Evolutionary conservation across 2,797 vertebrate species (phyloP).

Genomic region (Cossypha niveicapilla): DNA sequence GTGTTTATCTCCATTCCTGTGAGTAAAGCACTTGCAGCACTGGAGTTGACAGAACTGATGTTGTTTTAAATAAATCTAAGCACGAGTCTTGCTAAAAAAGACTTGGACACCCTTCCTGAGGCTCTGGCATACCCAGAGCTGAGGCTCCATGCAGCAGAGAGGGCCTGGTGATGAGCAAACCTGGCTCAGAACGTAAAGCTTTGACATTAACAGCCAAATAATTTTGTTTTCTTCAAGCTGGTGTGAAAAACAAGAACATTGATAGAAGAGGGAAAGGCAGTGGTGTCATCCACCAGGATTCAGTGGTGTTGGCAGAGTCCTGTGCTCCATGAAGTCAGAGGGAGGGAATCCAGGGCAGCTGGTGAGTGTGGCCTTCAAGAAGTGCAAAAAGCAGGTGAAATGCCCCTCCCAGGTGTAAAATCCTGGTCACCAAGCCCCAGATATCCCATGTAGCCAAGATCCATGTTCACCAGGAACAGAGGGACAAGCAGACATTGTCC

Average conservation of each 20-base stretch:
- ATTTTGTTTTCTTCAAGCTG: neutral
- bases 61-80: neutral
- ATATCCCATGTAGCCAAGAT: neutral
- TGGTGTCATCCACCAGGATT: neutral
- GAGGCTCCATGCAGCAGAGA: neutral
- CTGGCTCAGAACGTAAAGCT: neutral
- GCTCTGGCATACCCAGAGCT: neutral
- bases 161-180: neutral
- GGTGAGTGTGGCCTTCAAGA: neutral
- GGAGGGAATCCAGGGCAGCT: neutral
- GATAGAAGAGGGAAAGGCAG: neutral
- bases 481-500: neutral
- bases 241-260: neutral
- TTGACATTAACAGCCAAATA: neutral
- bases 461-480: neutral
- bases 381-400: neutral
- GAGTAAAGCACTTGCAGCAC: neutral
- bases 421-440: neutral
- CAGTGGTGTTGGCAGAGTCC: neutral
- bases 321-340: neutral
- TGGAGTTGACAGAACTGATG: neutral
- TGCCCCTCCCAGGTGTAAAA: neutral
- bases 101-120: neutral
- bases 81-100: neutral
- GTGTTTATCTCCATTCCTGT: neutral